Base-by-base conservation (phyloP, 2,888 invertebrate genomes). In the Rhyacophila evoluta region DNA sequence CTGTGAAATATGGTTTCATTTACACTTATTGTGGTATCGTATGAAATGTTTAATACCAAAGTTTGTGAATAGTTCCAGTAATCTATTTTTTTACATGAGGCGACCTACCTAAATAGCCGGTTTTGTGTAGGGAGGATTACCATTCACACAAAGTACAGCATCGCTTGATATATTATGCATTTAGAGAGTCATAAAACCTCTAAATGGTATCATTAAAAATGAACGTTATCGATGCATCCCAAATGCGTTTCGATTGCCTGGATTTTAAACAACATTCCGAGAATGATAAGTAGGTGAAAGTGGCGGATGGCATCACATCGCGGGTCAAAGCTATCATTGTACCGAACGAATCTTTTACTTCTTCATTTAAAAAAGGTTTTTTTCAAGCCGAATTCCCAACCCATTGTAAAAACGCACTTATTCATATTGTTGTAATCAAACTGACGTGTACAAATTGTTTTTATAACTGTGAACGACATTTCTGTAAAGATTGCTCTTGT, bases 271-370 rank as follows among this genome's bases (percentile, higher is more conserved):
- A 70, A 38, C 75, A 75, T 79, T 77, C 77, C 77, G 12, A 29
- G 77, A 77, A 79, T 77, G 79, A 77, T 73, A 79, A 77, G 77
- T 74, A 28, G 79, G 79, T 72, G 79, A 79, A 79, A 79, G 79
- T 79, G 77, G 55, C 55, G 25, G 67, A 72, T 55, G 55, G 55
- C 55, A 55, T 55, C 19, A 19, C 27, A 29, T 27, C 10, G 73
- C 28, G 73, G 38, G 29, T 70, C 70, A 74, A 74, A 41, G 67
- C 27, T 55, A 74, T n/a, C 41, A 41, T 55, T 41, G 74, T 74
- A 41, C 74, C 55, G 19, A 55, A 55, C 19, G 55, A 55, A 19
- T 55, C 55, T 55, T 55, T 55, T 55, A 55, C 55, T 55, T 55
- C 55, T 55, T n/a, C 55, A 55, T 25, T 19, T 55, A 19, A 55